phyloP scores from a whole-genome alignment of 2,888 invertebrate genomes.

The Euplagia quadripunctaria region DNA sequence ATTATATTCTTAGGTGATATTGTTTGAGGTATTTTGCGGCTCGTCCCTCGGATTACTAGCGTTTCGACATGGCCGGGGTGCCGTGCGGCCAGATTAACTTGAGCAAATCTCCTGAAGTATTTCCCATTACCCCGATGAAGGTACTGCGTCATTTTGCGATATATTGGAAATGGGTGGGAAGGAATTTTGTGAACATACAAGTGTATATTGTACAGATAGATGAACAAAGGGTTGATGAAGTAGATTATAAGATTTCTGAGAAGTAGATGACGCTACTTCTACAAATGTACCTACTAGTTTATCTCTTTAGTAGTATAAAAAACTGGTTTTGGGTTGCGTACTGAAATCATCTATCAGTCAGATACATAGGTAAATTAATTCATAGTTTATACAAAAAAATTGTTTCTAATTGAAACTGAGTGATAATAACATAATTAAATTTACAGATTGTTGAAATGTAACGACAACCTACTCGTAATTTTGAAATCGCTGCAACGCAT shows the following conservation, averaged over 20 bases:
- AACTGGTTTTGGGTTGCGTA: too few relatives aligned
- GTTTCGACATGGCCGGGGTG: slow-evolving; percentile 23
- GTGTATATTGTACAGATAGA: background rate
- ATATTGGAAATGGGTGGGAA: slow-evolving; percentile 9
- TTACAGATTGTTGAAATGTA: too few relatives aligned
- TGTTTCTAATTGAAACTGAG: too few relatives aligned
- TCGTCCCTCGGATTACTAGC: slow-evolving; percentile 37
- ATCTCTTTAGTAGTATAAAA: too few relatives aligned
- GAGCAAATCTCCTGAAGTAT: slow-evolving; percentile 37
- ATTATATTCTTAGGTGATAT: slow-evolving; percentile 18
- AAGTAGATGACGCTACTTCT: background rate
- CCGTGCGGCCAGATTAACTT: slow-evolving; percentile 39
- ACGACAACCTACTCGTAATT: too few relatives aligned
- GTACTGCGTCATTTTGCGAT: slow-evolving; percentile 16
- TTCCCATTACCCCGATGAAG: slow-evolving; percentile 37
- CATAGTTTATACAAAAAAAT: too few relatives aligned
- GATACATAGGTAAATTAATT: too few relatives aligned
- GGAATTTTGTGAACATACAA: slow-evolving; percentile 11
- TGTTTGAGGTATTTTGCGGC: slow-evolving; percentile 34
- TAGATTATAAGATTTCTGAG: background rate
- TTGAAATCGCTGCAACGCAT: too few relatives aligned
- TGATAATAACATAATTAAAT: too few relatives aligned
- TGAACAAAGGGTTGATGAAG: background rate
- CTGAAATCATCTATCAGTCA: too few relatives aligned
- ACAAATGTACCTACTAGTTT: background rate